phyloP scores from a whole-genome alignment of 1,140 invertebrate genomes.

The Pogonomyrmex californicus region DNA sequence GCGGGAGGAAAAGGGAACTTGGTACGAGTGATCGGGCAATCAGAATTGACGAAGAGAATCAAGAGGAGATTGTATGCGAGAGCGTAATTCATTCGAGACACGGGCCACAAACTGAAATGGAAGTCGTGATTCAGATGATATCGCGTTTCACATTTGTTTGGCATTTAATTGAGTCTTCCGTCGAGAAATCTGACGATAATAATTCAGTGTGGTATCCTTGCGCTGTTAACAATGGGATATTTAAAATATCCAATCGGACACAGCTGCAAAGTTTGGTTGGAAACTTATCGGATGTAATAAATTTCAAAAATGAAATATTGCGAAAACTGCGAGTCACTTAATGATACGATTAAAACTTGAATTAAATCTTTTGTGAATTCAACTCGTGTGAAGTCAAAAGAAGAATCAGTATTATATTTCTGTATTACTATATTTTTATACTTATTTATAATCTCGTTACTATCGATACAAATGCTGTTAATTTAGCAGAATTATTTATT shows the following conservation, averaged over 20 bases:
- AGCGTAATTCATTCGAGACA: constrained; percentile 18
- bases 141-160: constrained; percentile 65
- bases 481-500: constrained; percentile 1
- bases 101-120: constrained; percentile 6
- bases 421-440: background rate
- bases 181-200: background rate
- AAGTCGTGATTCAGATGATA: constrained; percentile 54
- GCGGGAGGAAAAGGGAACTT: constrained; percentile 30
- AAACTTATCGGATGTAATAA: background rate
- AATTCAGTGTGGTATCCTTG: background rate
- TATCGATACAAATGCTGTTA: background rate
- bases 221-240: background rate
- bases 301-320: background rate
- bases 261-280: background rate
- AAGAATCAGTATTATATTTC: background rate
- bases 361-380: constrained; percentile 5
- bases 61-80: constrained; percentile 46
- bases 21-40: constrained; percentile 58
- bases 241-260: background rate
- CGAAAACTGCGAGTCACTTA: background rate
- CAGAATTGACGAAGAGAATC: constrained; percentile 56
- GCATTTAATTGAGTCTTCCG: constrained; percentile 61
- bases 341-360: background rate
- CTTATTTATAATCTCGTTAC: background rate
- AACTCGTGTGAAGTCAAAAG: background rate